Conservation (phyloP, 2,888 invertebrate genomes). For the Phengaris arion region DNA sequence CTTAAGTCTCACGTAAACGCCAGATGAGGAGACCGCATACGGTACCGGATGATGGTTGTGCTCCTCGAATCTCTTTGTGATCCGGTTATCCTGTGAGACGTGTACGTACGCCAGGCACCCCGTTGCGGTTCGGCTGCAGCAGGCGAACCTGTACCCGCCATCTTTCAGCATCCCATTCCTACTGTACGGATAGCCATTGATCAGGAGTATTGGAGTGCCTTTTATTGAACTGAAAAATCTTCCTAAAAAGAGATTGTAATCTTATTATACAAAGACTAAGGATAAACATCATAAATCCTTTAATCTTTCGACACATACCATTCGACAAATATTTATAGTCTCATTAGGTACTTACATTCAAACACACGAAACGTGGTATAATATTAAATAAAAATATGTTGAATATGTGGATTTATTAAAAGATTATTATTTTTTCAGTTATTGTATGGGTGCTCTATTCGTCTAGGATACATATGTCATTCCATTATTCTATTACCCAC, state of each 20-base stretch:
- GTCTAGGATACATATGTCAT: too few relatives aligned
- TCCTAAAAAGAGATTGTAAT: constrained; percentile 28
- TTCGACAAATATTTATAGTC: too few relatives aligned
- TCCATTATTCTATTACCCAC: too few relatives aligned
- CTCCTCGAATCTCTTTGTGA: constrained; percentile 39
- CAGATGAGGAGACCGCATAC: constrained; percentile 39
- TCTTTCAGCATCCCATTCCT: constrained; percentile 14
- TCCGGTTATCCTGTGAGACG: constrained; percentile 40
- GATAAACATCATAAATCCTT: too few relatives aligned
- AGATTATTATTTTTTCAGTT: too few relatives aligned
- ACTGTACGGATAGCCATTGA: constrained; percentile 47
- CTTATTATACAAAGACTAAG: neutral
- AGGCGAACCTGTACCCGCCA: constrained; percentile 40
- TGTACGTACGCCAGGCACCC: constrained; percentile 44
- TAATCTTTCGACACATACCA: too few relatives aligned
- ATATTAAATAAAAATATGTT: too few relatives aligned
- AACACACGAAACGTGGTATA: too few relatives aligned
- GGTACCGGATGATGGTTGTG: constrained; percentile 43
- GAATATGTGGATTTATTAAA: too few relatives aligned
- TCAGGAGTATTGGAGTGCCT: constrained; percentile 39
- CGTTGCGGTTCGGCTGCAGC: constrained; percentile 42
- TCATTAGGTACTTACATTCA: too few relatives aligned
- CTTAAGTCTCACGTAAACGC: constrained; percentile 40
- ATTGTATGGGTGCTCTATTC: too few relatives aligned
- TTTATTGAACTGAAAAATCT: constrained; percentile 30